Conservation (phyloP, 2,888 invertebrate species). For the Nipponacmea schrenckii region DNA sequence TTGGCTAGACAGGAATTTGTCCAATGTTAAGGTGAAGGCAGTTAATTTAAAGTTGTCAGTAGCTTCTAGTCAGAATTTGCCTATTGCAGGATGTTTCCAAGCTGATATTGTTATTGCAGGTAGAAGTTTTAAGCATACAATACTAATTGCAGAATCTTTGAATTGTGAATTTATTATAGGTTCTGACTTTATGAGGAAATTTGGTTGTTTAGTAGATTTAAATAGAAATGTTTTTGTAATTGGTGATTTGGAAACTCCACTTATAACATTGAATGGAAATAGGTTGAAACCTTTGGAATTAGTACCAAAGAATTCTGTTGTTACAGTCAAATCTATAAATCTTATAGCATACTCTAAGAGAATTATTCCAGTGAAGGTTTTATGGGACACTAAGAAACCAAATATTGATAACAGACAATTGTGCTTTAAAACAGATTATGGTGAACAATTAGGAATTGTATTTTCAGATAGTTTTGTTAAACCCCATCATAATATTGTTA, state of each 20-base stretch:
- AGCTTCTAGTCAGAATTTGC: neutral
- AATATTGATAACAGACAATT: neutral
- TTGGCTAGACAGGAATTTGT: too few relatives aligned
- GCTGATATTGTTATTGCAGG: neutral
- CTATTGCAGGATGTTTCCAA: neutral
- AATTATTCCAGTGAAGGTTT: neutral
- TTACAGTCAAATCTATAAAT: neutral
- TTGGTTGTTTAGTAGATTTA: neutral
- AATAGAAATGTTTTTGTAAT: neutral
- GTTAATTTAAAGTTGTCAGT: neutral
- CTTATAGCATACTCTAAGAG: neutral
- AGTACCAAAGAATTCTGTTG: neutral
- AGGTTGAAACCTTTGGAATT: neutral
- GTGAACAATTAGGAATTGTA: neutral
- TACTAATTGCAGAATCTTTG: neutral
- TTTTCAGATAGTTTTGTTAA: neutral
- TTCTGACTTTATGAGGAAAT: neutral
- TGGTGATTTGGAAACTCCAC: neutral
- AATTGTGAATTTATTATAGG: neutral
- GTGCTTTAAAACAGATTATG: neutral
- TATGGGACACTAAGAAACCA: neutral
- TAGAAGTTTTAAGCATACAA: neutral
- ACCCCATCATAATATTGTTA: neutral
- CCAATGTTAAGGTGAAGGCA: neutral
- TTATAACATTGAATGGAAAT: neutral